A percentile compares a stretch with the other conserved stretches of the same genome.
Evolutionary conservation across 2,113 vertebrate species (phyloP).

Genomic region (Psittacara wagleri): DNA sequence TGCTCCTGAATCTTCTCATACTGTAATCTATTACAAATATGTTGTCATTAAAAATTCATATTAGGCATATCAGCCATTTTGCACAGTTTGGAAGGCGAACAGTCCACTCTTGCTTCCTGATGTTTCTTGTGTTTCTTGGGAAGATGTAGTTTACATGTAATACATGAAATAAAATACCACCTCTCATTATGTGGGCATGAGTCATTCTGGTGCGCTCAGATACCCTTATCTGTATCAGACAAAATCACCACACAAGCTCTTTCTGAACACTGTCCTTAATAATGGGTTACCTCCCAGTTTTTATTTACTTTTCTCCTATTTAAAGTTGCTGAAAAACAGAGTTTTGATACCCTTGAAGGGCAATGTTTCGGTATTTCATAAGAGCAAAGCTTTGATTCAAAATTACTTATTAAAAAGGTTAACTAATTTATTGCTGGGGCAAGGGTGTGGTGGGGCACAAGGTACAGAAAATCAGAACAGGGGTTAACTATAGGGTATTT

Average conservation of each 20-base stretch:
- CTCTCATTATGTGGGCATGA: background rate
- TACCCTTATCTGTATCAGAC: background rate
- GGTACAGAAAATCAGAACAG: fast-evolving
- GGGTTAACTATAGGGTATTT: background rate
- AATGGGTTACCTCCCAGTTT: background rate
- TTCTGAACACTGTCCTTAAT: background rate
- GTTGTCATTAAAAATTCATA: background rate
- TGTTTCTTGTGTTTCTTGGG: background rate
- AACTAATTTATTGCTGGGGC: background rate
- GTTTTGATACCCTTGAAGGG: background rate
- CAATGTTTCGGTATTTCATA: background rate
- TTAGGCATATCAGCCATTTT: background rate
- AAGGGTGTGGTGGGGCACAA: background rate
- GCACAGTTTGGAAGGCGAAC: background rate
- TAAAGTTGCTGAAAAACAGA: background rate
- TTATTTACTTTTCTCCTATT: background rate
- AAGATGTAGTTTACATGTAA: background rate
- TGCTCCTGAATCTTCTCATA: background rate
- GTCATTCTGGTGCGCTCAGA: background rate
- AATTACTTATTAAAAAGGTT: background rate
- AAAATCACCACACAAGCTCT: background rate
- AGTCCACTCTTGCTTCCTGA: background rate
- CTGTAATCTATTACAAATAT: background rate
- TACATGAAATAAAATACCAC: background rate
- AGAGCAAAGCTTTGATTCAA: background rate